Conservation (phyloP, 2,888 invertebrate genomes). For the Drosophila melanocephala region DNA sequence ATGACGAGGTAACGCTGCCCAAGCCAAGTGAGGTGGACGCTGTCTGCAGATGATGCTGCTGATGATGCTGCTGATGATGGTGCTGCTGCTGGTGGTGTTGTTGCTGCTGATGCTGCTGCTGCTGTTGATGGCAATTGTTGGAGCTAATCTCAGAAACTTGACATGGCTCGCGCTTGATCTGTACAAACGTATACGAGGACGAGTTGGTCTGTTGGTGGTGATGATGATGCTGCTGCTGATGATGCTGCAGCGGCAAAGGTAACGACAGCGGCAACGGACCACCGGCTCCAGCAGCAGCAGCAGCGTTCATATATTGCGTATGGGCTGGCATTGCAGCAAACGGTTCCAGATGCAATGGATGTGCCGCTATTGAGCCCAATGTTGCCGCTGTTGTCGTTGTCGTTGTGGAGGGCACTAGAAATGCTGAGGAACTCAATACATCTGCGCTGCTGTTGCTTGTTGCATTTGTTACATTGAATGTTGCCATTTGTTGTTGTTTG, state of each 20-base stretch:
- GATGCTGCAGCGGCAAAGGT: constrained; percentile 33
- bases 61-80: constrained; percentile 60
- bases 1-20: constrained; percentile 67
- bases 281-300: constrained; percentile 26
- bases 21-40: constrained; percentile 61
- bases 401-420: constrained; percentile 76
- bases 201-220: constrained; percentile 80
- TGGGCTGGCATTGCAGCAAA: constrained; percentile 72
- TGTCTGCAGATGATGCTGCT: constrained; percentile 63
- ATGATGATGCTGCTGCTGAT: constrained; percentile 59
- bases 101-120: constrained; percentile 74
- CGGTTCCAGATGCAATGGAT: constrained; percentile 71
- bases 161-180: constrained; percentile 85
- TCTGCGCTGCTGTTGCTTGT: constrained; percentile 67
- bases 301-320: constrained; percentile 68
- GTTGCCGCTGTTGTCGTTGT: constrained; percentile 36
- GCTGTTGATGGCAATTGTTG: constrained; percentile 82
- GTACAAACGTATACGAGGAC: constrained; percentile 83
- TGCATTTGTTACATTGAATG: constrained; percentile 71
- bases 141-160: constrained; percentile 86
- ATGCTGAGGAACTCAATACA: constrained; percentile 77
- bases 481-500: constrained; percentile 75
- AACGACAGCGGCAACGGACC: constrained; percentile 28
- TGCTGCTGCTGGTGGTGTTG: constrained; percentile 54
- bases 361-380: constrained; percentile 28